These are phyloP conservation scores for Hetaerina americana DNA, from an alignment of 1,140 invertebrate genomes.

Conservation along the genomic window DNA sequence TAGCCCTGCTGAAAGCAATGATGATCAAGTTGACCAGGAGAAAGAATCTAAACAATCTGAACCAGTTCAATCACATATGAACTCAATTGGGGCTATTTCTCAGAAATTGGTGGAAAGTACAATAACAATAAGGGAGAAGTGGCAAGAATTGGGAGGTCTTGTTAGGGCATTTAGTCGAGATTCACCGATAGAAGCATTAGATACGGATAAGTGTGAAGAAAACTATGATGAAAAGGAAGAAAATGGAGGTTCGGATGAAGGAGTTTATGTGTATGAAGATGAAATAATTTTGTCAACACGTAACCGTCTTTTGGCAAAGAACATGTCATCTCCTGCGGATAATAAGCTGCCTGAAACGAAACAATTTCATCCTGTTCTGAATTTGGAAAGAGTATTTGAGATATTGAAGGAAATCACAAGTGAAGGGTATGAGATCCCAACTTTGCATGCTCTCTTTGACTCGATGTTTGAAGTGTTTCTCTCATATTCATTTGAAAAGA, in stretches of 20 bases:
- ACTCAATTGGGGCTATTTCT: background rate
- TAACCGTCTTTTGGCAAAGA: background rate
- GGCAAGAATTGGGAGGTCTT: background rate
- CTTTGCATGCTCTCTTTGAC: background rate
- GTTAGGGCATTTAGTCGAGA: too few relatives aligned
- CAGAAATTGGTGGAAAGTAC: background rate
- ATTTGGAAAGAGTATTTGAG: background rate
- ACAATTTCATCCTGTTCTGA: background rate
- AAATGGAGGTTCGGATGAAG: background rate
- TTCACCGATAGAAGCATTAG: too few relatives aligned
- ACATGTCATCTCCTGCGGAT: too few relatives aligned
- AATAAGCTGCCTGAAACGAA: background rate
- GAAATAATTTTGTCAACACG: background rate
- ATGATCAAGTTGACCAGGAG: too few relatives aligned
- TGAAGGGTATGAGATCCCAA: background rate
- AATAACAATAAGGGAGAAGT: background rate
- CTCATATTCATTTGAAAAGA: background rate
- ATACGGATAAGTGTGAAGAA: too few relatives aligned
- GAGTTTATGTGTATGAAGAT: background rate
- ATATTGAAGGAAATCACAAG: background rate
- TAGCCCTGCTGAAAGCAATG: too few relatives aligned
- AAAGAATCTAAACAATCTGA: too few relatives aligned
- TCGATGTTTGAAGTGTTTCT: background rate
- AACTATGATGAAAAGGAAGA: too few relatives aligned
- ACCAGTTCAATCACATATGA: background rate